A percentile compares a stretch with the other conserved stretches of the same genome.
phyloP scores from a whole-genome alignment of 1,140 invertebrate genomes.

The Aphaenogaster rudis region DNA sequence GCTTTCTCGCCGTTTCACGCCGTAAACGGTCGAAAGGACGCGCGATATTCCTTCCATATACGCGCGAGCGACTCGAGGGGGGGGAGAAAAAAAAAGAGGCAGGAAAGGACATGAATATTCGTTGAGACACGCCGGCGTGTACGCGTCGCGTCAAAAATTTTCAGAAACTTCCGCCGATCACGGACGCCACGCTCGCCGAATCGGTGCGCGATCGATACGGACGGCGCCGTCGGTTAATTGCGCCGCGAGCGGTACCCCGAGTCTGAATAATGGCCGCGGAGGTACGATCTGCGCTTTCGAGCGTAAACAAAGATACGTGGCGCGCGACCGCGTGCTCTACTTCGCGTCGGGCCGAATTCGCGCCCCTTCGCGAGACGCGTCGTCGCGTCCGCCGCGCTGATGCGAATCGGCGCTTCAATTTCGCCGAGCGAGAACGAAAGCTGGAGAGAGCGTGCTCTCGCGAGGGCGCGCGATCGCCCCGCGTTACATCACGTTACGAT shows the following conservation, averaged over 20 bases:
- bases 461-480: neutral
- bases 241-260: constrained; percentile 6
- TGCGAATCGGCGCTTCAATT: neutral
- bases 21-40: neutral
- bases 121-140: neutral
- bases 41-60: neutral
- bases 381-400: neutral
- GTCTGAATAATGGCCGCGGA: constrained; percentile 32
- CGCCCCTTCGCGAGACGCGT: neutral
- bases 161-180: neutral
- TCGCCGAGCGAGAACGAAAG: neutral
- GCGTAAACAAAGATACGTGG: neutral
- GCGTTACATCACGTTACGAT: neutral
- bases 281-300: neutral
- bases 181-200: neutral
- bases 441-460: neutral
- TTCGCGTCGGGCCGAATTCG: neutral
- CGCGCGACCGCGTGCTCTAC: neutral
- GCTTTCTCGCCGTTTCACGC: neutral
- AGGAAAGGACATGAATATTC: neutral
- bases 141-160: neutral
- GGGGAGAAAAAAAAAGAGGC: neutral
- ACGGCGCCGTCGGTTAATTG: constrained; percentile 20
- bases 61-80: neutral
- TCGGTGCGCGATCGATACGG: constrained; percentile 36